Base-by-base conservation (phyloP, 2,888 invertebrate genomes). In the Gibbula magus region DNA sequence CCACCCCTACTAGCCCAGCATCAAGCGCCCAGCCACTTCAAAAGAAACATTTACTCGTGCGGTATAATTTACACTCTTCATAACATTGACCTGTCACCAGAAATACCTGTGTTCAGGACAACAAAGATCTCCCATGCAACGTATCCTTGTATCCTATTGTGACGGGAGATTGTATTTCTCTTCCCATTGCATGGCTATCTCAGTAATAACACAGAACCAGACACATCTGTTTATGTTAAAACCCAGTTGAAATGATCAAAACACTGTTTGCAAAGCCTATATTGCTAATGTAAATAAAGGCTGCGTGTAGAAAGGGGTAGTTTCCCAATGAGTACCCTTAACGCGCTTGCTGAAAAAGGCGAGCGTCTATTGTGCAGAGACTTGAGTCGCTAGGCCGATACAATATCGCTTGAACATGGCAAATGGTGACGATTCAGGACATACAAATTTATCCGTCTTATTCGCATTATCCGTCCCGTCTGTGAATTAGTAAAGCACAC, bases 161-260 rank as follows among this genome's bases (percentile, higher is more conserved):
- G 22, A 18, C 16, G 54, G 8, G 54, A 54, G 51, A 75, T 75
- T 75, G 75, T 75, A 32, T 75, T 75, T 75, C 75, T 20, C 53
- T 29, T 54, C 53, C 54, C 32, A 25, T 54, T 54, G 54, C 52
- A 52, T 25, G 75, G 20, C 54, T 53, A 53, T 54, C 54, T 20
- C 20, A 75, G 54, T 32, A 54, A 75, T 75, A 75, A 75, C 39
- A 75, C 54, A 8, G 54, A 29, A 3, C 35, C 35, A 25, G 54
- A 16, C 32, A 54, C 75, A 75, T 75, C 75, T 75, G 75, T 75
- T 75, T 52, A 75, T 75, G 75, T 52, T 75, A 32, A 54, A 75
- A 52, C 75, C 54, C 10, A 54, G 52, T 53, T 75, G 75, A 75
- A 75, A 75, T 75, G 75, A 75, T 75, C 75, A 75, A 75, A 75